Evolutionary conservation across 2,797 vertebrate species (phyloP).

Genomic region (Pantherophis vulpinus): DNA sequence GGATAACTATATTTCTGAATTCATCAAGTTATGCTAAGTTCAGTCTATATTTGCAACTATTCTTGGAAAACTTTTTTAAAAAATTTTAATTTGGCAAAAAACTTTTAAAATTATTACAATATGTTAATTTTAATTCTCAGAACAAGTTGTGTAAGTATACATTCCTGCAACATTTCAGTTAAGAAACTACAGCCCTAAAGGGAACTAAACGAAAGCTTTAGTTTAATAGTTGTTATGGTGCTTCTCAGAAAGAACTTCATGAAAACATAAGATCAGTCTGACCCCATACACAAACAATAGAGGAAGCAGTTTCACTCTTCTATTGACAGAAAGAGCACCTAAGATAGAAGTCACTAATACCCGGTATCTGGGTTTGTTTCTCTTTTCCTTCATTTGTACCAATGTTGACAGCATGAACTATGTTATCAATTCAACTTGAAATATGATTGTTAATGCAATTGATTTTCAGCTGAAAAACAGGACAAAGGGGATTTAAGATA

Average conservation of each 20-base stretch:
- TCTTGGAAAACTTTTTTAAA: background rate
- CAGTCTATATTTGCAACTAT: background rate
- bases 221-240: background rate
- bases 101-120: background rate
- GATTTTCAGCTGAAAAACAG: background rate
- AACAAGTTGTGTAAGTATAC: background rate
- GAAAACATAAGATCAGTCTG: background rate
- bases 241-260: background rate
- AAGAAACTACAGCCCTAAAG: background rate
- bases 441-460: background rate
- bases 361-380: background rate
- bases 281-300: background rate
- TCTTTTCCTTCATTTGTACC: background rate
- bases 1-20: background rate
- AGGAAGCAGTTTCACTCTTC: background rate
- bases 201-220: background rate
- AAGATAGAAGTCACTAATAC: background rate
- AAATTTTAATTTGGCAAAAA: background rate
- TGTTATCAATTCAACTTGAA: background rate
- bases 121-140: background rate
- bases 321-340: background rate
- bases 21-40: background rate
- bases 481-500: background rate
- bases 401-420: background rate
- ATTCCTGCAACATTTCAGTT: constrained; percentile 19